Conservation (phyloP, 2,797 vertebrate genomes). For the Sebastolobus altivelis region DNA sequence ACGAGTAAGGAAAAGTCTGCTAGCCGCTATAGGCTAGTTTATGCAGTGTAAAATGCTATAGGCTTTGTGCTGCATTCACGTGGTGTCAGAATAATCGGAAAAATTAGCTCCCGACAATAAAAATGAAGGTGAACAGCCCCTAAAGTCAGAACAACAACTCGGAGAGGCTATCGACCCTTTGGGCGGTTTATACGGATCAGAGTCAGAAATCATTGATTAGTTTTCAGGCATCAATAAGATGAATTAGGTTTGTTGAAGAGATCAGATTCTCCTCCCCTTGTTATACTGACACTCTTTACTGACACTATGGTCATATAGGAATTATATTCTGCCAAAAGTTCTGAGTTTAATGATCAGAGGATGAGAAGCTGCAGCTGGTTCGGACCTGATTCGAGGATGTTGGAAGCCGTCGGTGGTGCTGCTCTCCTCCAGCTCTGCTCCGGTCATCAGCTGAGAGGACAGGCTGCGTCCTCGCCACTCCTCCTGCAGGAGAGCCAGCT, state of each 20-base stretch:
- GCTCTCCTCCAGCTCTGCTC: conserved; percentile 90
- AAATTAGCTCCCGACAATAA: no score
- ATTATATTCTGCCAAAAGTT: not conserved
- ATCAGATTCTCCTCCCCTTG: no score
- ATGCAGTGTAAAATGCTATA: no score
- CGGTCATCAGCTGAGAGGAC: conserved; percentile 89
- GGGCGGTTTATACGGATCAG: no score
- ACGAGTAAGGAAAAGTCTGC: no score
- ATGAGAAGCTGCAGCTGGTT: not conserved
- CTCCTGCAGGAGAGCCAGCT: conserved; percentile 91
- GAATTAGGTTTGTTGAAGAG: not conserved
- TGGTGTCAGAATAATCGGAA: no score
- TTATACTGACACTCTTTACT: no score
- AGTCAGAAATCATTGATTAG: not conserved
- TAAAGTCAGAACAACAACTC: no score
- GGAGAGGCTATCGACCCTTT: no score
- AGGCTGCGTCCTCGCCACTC: conserved; percentile 92
- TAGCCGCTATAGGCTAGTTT: no score
- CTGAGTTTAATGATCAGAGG: not conserved
- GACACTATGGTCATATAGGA: not conserved
- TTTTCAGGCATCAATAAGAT: not conserved
- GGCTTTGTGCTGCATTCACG: no score
- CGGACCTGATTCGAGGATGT: conserved; percentile 94
- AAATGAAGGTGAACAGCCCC: no score
- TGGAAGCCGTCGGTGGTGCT: conserved; percentile 84